Evolutionary conservation across 2,797 vertebrate species (phyloP).

Genomic region (Ptychadena robeensis): DNA sequence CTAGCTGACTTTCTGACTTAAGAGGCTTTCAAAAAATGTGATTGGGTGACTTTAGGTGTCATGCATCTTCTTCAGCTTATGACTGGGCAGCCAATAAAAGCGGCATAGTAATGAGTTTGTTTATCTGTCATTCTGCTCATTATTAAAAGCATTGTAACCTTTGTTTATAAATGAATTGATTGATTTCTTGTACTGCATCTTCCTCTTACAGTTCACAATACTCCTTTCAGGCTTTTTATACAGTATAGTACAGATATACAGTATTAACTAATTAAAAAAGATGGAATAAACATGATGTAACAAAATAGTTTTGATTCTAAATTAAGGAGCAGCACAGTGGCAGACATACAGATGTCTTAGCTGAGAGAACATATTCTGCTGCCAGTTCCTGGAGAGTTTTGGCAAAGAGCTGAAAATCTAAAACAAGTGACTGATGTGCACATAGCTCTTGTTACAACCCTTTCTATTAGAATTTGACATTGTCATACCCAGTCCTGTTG

Average conservation of each 20-base stretch:
- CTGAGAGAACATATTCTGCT: conserved; percentile 18
- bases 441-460: conserved; percentile 21
- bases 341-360: conserved; percentile 40
- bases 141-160: no score
- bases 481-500: conserved; percentile 7
- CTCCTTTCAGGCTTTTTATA: no score
- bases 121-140: no score
- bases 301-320: background rate
- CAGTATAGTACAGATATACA: no score
- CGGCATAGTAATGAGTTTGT: no score
- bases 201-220: background rate
- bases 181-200: background rate
- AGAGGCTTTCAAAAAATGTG: no score
- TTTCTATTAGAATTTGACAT: conserved; percentile 10
- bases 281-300: no score
- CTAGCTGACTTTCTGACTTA: no score
- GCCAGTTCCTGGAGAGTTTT: conserved; percentile 34
- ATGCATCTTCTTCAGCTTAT: no score
- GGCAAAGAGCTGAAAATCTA: conserved; percentile 15
- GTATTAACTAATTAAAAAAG: no score
- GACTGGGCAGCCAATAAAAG: no score
- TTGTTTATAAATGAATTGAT: background rate
- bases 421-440: background rate
- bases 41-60: no score
- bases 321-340: conserved; percentile 14